phyloP scores from a whole-genome alignment of 1,140 invertebrate genomes.

The Druon quercuslanigerum region DNA sequence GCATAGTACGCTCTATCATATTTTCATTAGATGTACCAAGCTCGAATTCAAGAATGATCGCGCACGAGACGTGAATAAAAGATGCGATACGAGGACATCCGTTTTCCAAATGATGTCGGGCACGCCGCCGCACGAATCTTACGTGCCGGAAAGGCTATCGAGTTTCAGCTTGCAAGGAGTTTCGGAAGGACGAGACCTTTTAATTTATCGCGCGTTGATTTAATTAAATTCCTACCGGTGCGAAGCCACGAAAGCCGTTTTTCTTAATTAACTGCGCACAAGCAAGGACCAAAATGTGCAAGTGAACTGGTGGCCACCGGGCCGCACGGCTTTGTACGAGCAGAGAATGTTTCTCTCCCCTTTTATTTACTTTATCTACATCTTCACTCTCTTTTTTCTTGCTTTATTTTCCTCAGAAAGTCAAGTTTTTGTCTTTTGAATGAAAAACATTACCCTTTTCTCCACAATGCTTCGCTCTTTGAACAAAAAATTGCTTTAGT shows the following conservation, averaged over 20 bases:
- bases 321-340: slow-evolving; percentile 16
- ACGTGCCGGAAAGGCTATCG: background rate
- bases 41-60: too few relatives aligned
- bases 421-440: too few relatives aligned
- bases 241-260: slow-evolving; percentile 46
- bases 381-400: slow-evolving; percentile 27
- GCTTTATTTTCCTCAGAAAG: slow-evolving; percentile 13
- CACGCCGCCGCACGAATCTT: background rate
- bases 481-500: too few relatives aligned
- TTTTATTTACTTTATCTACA: background rate
- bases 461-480: too few relatives aligned
- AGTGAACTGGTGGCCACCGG: slow-evolving; percentile 19
- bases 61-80: too few relatives aligned
- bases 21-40: too few relatives aligned
- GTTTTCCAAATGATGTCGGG: too few relatives aligned
- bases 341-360: background rate
- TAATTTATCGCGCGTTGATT: slow-evolving; percentile 65
- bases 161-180: slow-evolving; percentile 15
- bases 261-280: slow-evolving; percentile 50
- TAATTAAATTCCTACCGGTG: slow-evolving; percentile 55
- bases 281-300: slow-evolving; percentile 34
- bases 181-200: slow-evolving; percentile 36
- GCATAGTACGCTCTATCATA: too few relatives aligned
- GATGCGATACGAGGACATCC: too few relatives aligned
- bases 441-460: too few relatives aligned